Conservation (phyloP, 2,888 invertebrate species). For the Agrotis segetum region DNA sequence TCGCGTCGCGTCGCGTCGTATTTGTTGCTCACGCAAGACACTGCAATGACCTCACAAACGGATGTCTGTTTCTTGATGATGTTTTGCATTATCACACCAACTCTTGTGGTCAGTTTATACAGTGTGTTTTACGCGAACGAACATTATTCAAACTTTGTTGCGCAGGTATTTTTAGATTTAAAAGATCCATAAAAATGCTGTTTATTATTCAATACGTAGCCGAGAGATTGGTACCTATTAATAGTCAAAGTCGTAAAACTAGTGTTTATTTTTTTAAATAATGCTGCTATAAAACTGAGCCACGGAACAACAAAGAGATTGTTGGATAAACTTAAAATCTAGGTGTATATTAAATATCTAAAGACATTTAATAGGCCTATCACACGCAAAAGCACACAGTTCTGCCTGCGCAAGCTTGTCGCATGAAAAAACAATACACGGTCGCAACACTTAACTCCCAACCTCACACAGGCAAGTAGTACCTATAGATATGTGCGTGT, state of each 20-base stretch:
- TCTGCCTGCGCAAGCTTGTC: too few species aligned
- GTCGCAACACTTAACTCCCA: too few species aligned
- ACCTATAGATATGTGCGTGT: too few species aligned
- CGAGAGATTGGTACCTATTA: constrained; percentile 17
- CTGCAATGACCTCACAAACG: too few species aligned
- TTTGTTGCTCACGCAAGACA: too few species aligned
- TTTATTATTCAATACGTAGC: constrained; percentile 20
- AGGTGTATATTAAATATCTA: too few species aligned
- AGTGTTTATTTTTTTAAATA: constrained; percentile 13
- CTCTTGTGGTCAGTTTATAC: constrained; percentile 15
- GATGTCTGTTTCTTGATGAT: constrained; percentile 37
- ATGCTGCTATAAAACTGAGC: constrained; percentile 7
- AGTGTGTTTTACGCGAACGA: constrained; percentile 1
- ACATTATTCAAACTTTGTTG: neutral
- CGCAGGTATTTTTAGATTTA: constrained; percentile 3
- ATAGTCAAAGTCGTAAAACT: constrained; percentile 26
- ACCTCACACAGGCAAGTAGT: too few species aligned
- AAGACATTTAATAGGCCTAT: too few species aligned
- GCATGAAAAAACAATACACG: too few species aligned
- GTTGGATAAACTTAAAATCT: neutral
- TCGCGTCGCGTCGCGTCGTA: too few species aligned
- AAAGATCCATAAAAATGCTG: constrained; percentile 3
- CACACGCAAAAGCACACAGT: too few species aligned
- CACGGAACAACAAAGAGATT: neutral
- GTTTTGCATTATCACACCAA: constrained; percentile 27